Evolutionary conservation across 1,140 invertebrate species (phyloP).

Genomic region (Drosophila subpulchrella): DNA sequence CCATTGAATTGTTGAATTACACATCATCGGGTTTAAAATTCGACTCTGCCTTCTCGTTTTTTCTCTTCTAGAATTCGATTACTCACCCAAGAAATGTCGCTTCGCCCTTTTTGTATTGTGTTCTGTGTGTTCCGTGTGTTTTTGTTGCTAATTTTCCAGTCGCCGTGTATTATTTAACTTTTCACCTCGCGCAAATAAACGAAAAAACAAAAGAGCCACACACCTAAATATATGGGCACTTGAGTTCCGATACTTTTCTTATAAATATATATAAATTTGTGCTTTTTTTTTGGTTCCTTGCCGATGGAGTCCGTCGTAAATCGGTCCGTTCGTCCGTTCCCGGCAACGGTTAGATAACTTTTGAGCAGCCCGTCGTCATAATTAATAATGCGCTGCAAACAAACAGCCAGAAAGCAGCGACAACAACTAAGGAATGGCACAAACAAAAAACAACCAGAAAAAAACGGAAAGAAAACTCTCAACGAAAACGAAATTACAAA

Average conservation of each 20-base stretch:
- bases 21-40: conserved; percentile 52
- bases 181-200: conserved; percentile 10
- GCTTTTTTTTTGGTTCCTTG: background rate
- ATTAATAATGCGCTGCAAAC: conserved; percentile 76
- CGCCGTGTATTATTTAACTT: conserved; percentile 32
- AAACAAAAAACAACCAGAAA: conserved; percentile 36
- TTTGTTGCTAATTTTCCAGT: conserved; percentile 13
- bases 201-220: background rate
- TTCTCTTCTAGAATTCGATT: conserved; percentile 20
- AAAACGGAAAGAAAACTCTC: conserved; percentile 43
- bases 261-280: background rate
- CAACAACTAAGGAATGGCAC: conserved; percentile 43
- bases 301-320: conserved; percentile 8
- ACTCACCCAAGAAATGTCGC: conserved; percentile 52
- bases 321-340: conserved; percentile 29
- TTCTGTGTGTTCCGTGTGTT: background rate
- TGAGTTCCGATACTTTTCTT: conserved; percentile 6
- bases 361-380: conserved; percentile 73
- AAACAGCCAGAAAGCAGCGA: conserved; percentile 36
- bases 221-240: conserved; percentile 10
- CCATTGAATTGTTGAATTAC: conserved; percentile 53
- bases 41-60: background rate
- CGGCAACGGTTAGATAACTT: conserved; percentile 76
- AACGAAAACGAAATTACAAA: conserved; percentile 51
- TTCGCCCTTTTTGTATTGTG: background rate